phyloP scores from a whole-genome alignment of 2,113 vertebrate genomes.

The Stigmatopora nigra region DNA sequence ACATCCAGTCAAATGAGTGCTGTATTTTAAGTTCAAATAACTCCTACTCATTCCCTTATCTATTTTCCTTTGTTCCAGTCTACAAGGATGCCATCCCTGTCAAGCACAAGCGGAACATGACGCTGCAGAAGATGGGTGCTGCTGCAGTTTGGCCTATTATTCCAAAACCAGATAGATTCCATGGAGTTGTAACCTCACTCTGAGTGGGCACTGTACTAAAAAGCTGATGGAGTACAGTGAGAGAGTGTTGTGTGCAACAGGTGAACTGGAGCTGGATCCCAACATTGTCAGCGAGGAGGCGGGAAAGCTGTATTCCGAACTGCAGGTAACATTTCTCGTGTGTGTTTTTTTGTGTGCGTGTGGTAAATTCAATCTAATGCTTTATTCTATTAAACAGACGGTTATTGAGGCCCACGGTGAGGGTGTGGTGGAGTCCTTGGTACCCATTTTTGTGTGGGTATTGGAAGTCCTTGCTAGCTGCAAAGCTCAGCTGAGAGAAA shows the following conservation, averaged over 20 bases:
- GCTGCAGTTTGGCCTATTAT: slow-evolving; percentile 24
- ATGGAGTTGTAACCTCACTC: not conserved
- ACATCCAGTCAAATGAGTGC: too few species aligned
- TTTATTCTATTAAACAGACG: slow-evolving; percentile 36
- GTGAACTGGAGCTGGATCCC: slow-evolving; percentile 68
- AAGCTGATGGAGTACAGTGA: slow-evolving; percentile 67
- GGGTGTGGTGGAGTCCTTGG: slow-evolving; percentile 70
- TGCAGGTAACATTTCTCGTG: slow-evolving; percentile 59
- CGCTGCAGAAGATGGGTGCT: slow-evolving; percentile 25
- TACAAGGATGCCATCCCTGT: slow-evolving; percentile 3
- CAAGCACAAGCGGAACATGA: not conserved
- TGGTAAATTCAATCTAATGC: not conserved
- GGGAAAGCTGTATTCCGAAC: slow-evolving; percentile 71
- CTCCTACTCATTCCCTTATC: not conserved
- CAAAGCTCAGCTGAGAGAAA: slow-evolving; percentile 67
- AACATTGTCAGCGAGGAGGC: slow-evolving; percentile 75
- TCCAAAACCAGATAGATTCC: slow-evolving; percentile 26
- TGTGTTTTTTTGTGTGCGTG: not conserved
- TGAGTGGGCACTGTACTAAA: not conserved
- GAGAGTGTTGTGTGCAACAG: slow-evolving; percentile 54
- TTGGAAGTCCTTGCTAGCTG: slow-evolving; percentile 71
- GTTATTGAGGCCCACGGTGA: slow-evolving; percentile 71
- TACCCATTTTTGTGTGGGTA: slow-evolving; percentile 73
- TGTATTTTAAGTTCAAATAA: not conserved
- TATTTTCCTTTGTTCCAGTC: not conserved